Percentiles rank a stretch among this genome's conserved stretches.
Conservation (phyloP, 1,140 invertebrate species). For the Nomia melanderi region DNA sequence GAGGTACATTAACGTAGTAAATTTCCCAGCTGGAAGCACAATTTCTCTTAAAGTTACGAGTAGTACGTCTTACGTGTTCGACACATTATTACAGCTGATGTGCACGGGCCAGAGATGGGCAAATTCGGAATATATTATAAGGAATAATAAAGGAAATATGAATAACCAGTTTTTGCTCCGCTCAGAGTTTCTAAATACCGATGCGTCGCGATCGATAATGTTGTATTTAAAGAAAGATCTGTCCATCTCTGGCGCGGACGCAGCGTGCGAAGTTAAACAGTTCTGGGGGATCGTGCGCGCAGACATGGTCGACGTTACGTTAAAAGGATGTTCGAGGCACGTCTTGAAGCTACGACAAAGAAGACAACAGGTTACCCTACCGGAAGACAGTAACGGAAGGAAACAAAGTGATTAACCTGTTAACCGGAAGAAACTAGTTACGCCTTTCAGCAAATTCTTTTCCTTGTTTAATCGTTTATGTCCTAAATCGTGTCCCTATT, state of each 20-base stretch:
- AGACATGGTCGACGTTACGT: neutral
- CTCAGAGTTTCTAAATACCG: no score
- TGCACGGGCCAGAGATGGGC: neutral
- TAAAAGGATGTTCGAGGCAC: no score
- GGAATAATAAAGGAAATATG: no score
- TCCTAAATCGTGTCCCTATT: no score
- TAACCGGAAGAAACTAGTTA: no score
- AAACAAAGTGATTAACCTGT: neutral
- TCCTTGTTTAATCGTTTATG: no score
- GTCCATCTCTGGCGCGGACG: neutral
- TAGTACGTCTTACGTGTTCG: constrained; percentile 6
- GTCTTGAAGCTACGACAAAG: neutral
- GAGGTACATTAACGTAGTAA: neutral
- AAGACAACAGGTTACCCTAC: neutral
- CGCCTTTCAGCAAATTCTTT: no score
- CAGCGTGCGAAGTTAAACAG: neutral
- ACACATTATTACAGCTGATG: neutral
- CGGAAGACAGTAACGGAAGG: neutral
- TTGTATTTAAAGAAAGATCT: no score
- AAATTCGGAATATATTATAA: no score
- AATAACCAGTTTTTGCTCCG: no score
- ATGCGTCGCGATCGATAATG: no score
- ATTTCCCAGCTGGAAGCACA: neutral
- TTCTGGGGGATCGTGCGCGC: neutral
- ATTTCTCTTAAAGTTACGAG: neutral